These are phyloP conservation scores for Danio albolineatus DNA, from an alignment of 2,797 vertebrate species.

Conservation along the genomic window DNA sequence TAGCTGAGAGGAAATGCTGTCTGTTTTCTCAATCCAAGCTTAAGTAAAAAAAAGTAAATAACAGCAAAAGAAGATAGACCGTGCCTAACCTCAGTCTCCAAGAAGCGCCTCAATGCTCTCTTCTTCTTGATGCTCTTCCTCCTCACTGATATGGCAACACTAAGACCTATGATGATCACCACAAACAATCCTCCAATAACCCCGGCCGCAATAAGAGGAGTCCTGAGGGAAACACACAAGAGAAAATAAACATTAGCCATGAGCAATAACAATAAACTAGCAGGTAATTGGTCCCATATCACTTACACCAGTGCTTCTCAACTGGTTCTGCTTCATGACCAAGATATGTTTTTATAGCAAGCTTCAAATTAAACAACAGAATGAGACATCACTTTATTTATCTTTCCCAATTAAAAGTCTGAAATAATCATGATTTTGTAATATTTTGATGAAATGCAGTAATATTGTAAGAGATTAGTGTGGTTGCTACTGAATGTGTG, in stretches of 20 bases:
- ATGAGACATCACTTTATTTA: too few species aligned
- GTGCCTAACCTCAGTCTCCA: constrained; percentile 95
- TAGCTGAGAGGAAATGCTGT: neutral
- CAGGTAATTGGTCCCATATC: constrained; percentile 5
- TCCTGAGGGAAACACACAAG: constrained; percentile 74
- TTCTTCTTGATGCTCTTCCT: constrained; percentile 98
- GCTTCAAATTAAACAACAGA: too few species aligned
- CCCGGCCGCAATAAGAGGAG: constrained; percentile 94
- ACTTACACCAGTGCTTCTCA: neutral
- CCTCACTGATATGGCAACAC: constrained; percentile 90
- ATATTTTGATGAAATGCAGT: too few species aligned
- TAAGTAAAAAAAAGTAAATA: neutral
- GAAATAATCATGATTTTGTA: too few species aligned
- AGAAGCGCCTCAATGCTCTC: constrained; percentile 91
- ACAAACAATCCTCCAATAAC: constrained; percentile 96
- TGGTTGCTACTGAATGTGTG: too few species aligned
- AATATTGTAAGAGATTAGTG: too few species aligned
- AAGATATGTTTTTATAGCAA: neutral
- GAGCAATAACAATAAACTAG: constrained; percentile 6
- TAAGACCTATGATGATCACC: constrained; percentile 91
- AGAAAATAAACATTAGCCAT: constrained; percentile 22
- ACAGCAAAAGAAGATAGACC: neutral
- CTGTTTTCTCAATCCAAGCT: neutral
- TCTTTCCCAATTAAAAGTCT: too few species aligned
- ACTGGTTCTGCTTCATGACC: constrained; percentile 1